Evolutionary conservation across 2,113 vertebrate genomes (phyloP).

Genomic region (Rhinolophus ferrumequinum): DNA sequence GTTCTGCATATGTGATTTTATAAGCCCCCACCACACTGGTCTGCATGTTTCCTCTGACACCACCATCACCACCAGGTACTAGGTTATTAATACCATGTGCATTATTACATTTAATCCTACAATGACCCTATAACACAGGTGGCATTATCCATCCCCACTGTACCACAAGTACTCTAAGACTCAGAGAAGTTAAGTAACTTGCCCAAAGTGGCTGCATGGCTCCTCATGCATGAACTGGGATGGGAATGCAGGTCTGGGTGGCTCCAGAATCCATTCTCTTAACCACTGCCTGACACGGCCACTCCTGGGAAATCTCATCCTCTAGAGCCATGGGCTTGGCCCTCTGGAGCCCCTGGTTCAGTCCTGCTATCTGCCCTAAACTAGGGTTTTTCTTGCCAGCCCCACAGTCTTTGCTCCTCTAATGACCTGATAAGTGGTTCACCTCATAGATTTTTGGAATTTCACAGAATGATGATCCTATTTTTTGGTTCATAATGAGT

Average conservation of each 20-base stretch:
- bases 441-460: neutral
- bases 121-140: neutral
- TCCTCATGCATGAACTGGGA: neutral
- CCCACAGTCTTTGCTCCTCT: neutral
- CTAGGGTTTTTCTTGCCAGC: neutral
- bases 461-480: neutral
- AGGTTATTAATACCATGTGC: neutral
- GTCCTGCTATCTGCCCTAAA: neutral
- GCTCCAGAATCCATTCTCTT: neutral
- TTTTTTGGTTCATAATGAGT: slow-evolving; percentile 16
- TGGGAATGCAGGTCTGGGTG: neutral
- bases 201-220: neutral
- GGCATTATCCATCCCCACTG: neutral
- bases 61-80: neutral
- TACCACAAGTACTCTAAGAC: neutral
- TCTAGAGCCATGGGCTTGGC: neutral
- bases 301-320: neutral
- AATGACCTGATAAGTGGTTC: neutral
- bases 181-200: neutral
- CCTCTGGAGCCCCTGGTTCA: neutral
- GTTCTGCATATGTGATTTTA: neutral
- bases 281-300: neutral
- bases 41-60: neutral
- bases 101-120: neutral
- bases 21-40: neutral